Conservation (phyloP, 2,888 invertebrate genomes). For the Drosophila peninsularis region DNA sequence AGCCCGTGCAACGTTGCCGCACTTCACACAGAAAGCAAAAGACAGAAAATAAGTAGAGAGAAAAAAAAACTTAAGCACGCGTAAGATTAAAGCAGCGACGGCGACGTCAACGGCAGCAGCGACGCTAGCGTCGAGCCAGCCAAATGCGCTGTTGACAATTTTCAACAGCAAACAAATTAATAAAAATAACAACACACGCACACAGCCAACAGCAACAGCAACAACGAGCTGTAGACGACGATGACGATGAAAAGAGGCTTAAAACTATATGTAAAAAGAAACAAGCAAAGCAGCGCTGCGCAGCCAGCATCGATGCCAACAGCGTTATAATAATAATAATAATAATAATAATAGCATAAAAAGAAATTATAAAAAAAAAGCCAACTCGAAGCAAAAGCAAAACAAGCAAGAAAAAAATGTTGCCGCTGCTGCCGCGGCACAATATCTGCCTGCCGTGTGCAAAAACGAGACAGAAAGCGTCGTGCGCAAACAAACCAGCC, state of each 20-base stretch:
- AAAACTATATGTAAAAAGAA: constrained; percentile 63
- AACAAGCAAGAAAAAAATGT: constrained; percentile 48
- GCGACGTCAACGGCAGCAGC: constrained; percentile 36
- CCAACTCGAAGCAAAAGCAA: constrained; percentile 63
- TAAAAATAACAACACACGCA: constrained; percentile 78
- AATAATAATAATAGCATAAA: constrained; percentile 60
- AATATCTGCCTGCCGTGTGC: constrained; percentile 38
- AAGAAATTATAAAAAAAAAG: constrained; percentile 66
- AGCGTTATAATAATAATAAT: constrained; percentile 72
- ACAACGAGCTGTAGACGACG: constrained; percentile 45
- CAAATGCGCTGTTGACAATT: constrained; percentile 67
- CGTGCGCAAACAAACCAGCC: constrained; percentile 27
- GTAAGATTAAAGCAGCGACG: constrained; percentile 71
- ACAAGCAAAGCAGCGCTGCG: constrained; percentile 50
- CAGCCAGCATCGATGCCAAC: constrained; percentile 53
- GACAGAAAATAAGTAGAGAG: not conserved
- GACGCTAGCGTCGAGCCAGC: constrained; percentile 32
- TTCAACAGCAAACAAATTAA: constrained; percentile 77
- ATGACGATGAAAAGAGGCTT: constrained; percentile 68
- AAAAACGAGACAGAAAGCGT: constrained; percentile 35
- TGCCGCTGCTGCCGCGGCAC: constrained; percentile 29
- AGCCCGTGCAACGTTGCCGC: constrained; percentile 60
- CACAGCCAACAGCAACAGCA: constrained; percentile 36
- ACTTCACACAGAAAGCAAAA: constrained; percentile 49
- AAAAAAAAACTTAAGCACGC: constrained; percentile 66